These are phyloP conservation scores for Agriotes lineatus DNA, from an alignment of 2,888 invertebrate genomes.

Conservation along the genomic window DNA sequence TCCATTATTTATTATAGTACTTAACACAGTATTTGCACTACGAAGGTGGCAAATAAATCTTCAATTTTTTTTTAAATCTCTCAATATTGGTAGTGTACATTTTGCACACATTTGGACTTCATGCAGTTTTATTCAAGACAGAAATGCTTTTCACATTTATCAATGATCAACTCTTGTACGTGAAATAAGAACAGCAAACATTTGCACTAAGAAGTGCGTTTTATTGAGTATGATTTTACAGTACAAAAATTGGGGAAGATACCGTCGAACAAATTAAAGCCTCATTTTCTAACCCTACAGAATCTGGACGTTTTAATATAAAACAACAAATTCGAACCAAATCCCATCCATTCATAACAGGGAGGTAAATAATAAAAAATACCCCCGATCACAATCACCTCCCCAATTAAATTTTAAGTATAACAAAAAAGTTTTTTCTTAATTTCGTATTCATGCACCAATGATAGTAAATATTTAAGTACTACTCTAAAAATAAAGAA, in stretches of 20 bases:
- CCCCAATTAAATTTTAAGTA: neutral
- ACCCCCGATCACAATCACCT: neutral
- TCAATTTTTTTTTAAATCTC: too few relatives aligned
- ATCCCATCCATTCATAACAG: neutral
- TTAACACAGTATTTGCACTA: too few relatives aligned
- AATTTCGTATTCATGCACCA: neutral
- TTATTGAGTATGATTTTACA: neutral
- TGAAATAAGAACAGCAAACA: neutral
- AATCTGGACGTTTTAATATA: slow-evolving; percentile 19
- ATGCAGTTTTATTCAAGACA: too few relatives aligned
- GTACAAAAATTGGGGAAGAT: slow-evolving; percentile 6
- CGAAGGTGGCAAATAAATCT: too few relatives aligned
- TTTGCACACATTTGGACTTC: too few relatives aligned
- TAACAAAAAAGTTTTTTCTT: neutral
- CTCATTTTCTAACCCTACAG: neutral
- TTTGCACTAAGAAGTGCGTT: too few relatives aligned
- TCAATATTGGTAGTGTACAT: too few relatives aligned
- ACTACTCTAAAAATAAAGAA: neutral
- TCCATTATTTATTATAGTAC: too few relatives aligned
- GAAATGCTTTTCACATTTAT: too few relatives aligned
- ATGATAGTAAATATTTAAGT: neutral
- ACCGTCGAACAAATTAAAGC: neutral
- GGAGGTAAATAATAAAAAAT: slow-evolving; percentile 7
- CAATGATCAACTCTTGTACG: too few relatives aligned
- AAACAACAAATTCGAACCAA: slow-evolving; percentile 12